Base-by-base conservation (phyloP, 2,113 vertebrate species). In the Lophotis ruficrista region DNA sequence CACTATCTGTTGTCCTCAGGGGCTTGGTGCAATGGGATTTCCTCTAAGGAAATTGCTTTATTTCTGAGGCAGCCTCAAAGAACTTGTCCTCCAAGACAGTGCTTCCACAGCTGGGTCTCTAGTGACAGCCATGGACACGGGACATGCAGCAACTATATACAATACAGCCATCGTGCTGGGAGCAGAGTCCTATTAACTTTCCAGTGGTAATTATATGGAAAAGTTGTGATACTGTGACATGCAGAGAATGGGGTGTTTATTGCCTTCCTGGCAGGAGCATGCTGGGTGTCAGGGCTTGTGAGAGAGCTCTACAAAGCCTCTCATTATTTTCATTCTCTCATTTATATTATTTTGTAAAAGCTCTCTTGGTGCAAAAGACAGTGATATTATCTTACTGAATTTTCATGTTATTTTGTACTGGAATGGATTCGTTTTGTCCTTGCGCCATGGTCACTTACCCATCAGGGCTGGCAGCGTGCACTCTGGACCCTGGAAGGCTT, bases 171-270 rank as follows among this genome's bases (percentile, higher is more conserved):
- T 64, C 87, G 47, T 0, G 2, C 69, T 38, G 77, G 62, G 48
- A 83, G 57, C n/a, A 47, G 48, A 68, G 77, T 54, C 71, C 48
- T 86, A 64, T 93, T 91, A 91, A 76, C 68, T 89, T 89, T 77
- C 87, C 83, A 83, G 83, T 69, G 66, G 76, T 69, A 86, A 86
- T 94, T 91, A 86, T 11, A 47, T 0, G 3, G 77, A 69, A 62
- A 86, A 93, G 76, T 76, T 95, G 87, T 64, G 57, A 79, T 94
- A 54, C 54, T 83, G 90, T 68, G 77, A 83, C 72, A 87, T 31
- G 54, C 68, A 77, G 38, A 80, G 72, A 94, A 76, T 37, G 41
- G 35, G 58, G 33, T 89, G 77, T 94, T 96, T 93, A 83, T 82
- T 91, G 87, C 64, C 64, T 73, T 80, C 50, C 64, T 3, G 20